These are phyloP conservation scores for Acinonyx jubatus DNA, from an alignment of 2,113 vertebrate genomes.

Conservation along the genomic window DNA sequence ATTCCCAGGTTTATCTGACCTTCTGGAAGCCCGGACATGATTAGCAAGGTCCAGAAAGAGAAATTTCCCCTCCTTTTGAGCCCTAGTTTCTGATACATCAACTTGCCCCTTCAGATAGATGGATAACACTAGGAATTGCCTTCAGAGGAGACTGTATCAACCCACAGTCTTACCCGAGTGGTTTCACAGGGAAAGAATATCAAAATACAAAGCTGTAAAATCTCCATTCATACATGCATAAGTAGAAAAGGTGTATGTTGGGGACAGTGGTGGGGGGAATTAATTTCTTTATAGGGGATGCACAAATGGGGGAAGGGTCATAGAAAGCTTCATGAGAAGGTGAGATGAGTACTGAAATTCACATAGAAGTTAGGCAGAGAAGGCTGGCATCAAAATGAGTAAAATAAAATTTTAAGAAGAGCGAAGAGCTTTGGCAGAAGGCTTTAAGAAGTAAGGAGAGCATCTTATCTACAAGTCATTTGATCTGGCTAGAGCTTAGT, in stretches of 20 bases:
- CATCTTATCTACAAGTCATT: not conserved
- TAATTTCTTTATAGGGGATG: not conserved
- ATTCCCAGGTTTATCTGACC: not conserved
- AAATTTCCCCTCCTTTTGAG: not conserved
- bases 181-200: not conserved
- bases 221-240: not conserved
- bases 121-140: not conserved
- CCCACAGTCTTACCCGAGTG: not conserved
- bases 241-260: not conserved
- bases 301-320: not conserved
- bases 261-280: not conserved
- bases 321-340: not conserved
- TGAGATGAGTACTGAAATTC: not conserved
- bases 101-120: not conserved
- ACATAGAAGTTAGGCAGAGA: not conserved
- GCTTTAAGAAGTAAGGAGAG: not conserved
- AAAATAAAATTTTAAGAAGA: not conserved
- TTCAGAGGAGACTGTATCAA: not conserved
- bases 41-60: not conserved
- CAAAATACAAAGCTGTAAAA: not conserved
- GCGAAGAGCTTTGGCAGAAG: not conserved
- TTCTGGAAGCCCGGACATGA: not conserved
- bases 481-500: not conserved
- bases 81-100: not conserved
- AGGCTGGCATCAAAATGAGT: not conserved